These are phyloP conservation scores for Brachyopa scutellaris DNA, from an alignment of 2,888 invertebrate species.

Conservation along the genomic window DNA sequence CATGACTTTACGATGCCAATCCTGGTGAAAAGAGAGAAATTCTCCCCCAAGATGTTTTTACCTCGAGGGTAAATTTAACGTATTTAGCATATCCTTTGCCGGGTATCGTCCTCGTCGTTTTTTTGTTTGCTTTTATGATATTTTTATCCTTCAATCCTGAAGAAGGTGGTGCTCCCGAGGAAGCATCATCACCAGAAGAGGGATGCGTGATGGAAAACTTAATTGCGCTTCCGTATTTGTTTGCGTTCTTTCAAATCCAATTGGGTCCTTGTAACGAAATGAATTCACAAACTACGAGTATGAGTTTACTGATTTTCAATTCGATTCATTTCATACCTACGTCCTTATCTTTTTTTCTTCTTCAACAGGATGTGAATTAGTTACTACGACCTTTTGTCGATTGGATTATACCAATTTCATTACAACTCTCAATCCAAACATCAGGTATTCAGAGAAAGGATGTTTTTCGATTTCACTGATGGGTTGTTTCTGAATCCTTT, in stretches of 20 bases:
- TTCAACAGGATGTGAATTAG: constrained; percentile 37
- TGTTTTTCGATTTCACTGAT: constrained; percentile 17
- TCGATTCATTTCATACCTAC: constrained; percentile 43
- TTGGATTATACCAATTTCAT: constrained; percentile 59
- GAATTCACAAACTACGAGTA: neutral
- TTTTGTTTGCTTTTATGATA: constrained; percentile 30
- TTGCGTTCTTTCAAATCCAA: constrained; percentile 49
- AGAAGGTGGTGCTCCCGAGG: constrained; percentile 1
- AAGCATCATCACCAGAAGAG: constrained; percentile 22
- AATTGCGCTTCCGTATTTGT: constrained; percentile 70
- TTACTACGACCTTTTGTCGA: constrained; percentile 35
- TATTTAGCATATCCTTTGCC: constrained; percentile 65
- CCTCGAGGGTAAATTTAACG: constrained; percentile 62
- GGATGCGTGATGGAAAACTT: constrained; percentile 68
- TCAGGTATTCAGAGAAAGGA: constrained; percentile 24
- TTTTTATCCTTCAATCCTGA: constrained; percentile 3
- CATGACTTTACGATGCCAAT: constrained; percentile 61
- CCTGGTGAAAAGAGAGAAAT: constrained; percentile 5
- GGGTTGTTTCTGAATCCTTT: neutral
- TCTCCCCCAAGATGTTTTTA: constrained; percentile 54
- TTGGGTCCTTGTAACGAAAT: constrained; percentile 42
- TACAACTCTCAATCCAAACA: constrained; percentile 50
- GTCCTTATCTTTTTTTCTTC: too few relatives aligned
- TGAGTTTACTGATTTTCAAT: constrained; percentile 35
- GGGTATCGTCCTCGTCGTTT: neutral